Conservation (phyloP, 2,797 vertebrate genomes). For the Rousettus madagascariensis region DNA sequence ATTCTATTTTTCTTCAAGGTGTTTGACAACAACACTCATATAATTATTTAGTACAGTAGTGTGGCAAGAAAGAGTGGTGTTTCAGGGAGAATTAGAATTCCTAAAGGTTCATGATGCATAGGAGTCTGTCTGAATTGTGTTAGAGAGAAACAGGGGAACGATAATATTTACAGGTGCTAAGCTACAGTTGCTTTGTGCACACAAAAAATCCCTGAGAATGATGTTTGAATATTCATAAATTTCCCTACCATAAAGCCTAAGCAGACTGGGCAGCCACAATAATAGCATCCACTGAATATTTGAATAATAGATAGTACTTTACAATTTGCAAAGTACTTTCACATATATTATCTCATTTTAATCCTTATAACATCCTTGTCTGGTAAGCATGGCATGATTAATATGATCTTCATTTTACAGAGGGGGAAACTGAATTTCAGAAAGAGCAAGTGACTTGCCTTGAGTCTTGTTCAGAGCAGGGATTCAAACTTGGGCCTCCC, state of each 20-base stretch:
- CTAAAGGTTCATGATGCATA: slow-evolving; percentile 57
- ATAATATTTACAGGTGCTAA: slow-evolving; percentile 77
- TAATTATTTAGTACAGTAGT: slow-evolving; percentile 73
- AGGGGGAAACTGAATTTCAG: slow-evolving; percentile 42
- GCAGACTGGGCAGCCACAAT: slow-evolving; percentile 58
- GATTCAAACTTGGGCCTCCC: background rate
- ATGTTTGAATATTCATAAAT: slow-evolving; percentile 75
- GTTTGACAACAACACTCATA: slow-evolving; percentile 77
- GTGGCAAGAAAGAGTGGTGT: slow-evolving; percentile 68
- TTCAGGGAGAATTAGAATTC: slow-evolving; percentile 69
- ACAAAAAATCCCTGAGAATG: slow-evolving; percentile 69
- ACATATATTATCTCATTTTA: slow-evolving; percentile 67
- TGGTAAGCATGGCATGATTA: slow-evolving; percentile 31
- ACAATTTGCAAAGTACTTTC: slow-evolving; percentile 69
- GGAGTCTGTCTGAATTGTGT: slow-evolving; percentile 66
- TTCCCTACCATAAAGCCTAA: slow-evolving; percentile 68
- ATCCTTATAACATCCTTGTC: slow-evolving; percentile 50
- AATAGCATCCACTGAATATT: slow-evolving; percentile 70
- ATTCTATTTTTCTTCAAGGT: slow-evolving; percentile 79
- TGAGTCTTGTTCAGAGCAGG: background rate
- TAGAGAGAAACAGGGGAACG: slow-evolving; percentile 64
- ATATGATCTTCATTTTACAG: slow-evolving; percentile 9
- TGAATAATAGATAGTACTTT: slow-evolving; percentile 69
- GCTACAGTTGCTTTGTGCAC: slow-evolving; percentile 67
- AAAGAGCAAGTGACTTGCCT: slow-evolving; percentile 1